phyloP scores from a whole-genome alignment of 1,140 invertebrate genomes.

The Solenopsis invicta region DNA sequence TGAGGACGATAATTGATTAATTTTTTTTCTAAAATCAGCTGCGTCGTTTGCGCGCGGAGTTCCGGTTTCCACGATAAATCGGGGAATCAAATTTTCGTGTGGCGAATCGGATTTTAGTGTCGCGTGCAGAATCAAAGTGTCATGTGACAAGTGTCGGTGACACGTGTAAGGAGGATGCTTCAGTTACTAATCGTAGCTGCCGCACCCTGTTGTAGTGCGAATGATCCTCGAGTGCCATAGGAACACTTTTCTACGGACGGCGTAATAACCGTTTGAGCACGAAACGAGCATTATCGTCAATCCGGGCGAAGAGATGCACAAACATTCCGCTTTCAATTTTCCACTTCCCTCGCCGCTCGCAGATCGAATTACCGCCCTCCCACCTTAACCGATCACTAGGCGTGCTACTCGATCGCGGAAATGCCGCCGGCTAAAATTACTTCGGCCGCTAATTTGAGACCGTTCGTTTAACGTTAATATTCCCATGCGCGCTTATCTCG shows the following conservation, averaged over 20 bases:
- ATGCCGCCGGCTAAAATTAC: constrained; percentile 17
- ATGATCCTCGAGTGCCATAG: constrained; percentile 19
- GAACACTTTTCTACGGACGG: constrained; percentile 30
- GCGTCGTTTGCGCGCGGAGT: background rate
- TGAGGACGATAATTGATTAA: background rate
- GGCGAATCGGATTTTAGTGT: constrained; percentile 28
- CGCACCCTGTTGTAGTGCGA: constrained; percentile 17
- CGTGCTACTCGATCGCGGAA: constrained; percentile 17
- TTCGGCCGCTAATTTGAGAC: background rate
- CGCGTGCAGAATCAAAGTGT: constrained; percentile 9
- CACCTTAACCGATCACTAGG: constrained; percentile 18
- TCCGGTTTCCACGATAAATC: background rate
- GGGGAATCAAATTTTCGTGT: background rate
- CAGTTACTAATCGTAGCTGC: constrained; percentile 4
- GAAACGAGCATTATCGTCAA: constrained; percentile 53
- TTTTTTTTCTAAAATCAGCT: background rate
- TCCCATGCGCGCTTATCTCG: background rate
- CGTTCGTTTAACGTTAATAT: background rate
- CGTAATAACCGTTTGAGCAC: constrained; percentile 31
- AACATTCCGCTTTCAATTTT: constrained; percentile 45
- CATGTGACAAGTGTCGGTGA: constrained; percentile 30
- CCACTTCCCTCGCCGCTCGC: constrained; percentile 12
- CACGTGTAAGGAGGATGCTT: constrained; percentile 26
- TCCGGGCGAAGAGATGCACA: constrained; percentile 28
- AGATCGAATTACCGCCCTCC: constrained; percentile 8